Evolutionary conservation across 2,888 invertebrate genomes (phyloP).

Genomic region (Monoplex corrugatus): DNA sequence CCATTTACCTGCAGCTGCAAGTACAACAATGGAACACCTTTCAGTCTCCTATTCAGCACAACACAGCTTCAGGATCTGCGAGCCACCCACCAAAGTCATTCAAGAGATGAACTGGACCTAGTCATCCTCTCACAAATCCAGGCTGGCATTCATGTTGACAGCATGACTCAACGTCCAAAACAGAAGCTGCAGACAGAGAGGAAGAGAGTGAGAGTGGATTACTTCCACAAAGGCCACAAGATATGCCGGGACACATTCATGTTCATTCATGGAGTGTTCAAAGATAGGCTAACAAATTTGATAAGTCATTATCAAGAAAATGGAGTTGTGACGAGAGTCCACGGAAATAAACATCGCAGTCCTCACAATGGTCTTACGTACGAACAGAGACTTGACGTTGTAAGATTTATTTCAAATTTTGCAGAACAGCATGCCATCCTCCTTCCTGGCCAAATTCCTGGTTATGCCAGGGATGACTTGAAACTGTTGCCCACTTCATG

Average conservation of each 20-base stretch:
- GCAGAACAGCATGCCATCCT: too few species aligned
- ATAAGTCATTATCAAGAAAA: background rate
- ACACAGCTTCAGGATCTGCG: background rate
- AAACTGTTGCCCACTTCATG: too few species aligned
- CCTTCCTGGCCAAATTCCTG: too few species aligned
- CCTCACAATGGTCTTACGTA: too few species aligned
- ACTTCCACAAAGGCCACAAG: background rate
- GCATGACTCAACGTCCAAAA: background rate
- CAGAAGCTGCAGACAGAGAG: conserved; percentile 8
- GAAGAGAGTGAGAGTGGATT: conserved; percentile 12
- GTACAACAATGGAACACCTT: background rate
- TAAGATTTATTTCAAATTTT: too few species aligned
- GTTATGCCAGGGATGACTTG: too few species aligned
- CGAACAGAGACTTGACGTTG: too few species aligned
- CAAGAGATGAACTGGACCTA: background rate
- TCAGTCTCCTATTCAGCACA: background rate
- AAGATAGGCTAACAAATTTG: background rate
- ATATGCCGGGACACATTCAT: conserved; percentile 19
- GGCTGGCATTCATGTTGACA: background rate
- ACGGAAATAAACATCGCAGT: too few species aligned
- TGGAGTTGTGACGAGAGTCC: too few species aligned
- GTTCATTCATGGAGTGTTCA: conserved; percentile 6
- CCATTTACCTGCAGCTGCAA: conserved; percentile 16
- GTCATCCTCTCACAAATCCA: background rate
- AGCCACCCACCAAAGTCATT: background rate